Percentiles rank a stretch among this genome's conserved stretches.
These are phyloP conservation scores for Anguilla obscura DNA, from an alignment of 2,797 vertebrate species.

Conservation along the genomic window DNA sequence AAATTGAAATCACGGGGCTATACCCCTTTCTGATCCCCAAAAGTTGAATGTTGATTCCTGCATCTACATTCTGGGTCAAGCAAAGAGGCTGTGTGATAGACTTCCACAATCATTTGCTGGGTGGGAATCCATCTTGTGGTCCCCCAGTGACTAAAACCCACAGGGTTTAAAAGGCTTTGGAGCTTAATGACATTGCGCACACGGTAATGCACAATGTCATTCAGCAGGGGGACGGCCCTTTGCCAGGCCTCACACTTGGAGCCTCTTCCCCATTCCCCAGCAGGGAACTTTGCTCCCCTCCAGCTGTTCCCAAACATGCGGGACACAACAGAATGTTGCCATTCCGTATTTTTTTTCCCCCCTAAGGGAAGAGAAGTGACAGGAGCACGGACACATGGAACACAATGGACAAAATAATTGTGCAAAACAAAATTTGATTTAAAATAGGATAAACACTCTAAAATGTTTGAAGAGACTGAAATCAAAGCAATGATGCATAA, in stretches of 20 bases:
- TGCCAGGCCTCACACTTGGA: background rate
- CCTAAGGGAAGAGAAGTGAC: background rate
- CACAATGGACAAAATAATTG: slow-evolving; percentile 32
- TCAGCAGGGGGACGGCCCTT: background rate
- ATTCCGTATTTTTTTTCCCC: background rate
- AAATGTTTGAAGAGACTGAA: background rate
- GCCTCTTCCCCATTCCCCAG: background rate
- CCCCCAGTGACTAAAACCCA: slow-evolving; percentile 26
- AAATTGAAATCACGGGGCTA: background rate
- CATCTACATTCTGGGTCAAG: background rate
- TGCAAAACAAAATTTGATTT: slow-evolving; percentile 38
- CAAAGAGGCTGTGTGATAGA: background rate
- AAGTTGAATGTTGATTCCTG: background rate
- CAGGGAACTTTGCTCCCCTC: slow-evolving; percentile 2
- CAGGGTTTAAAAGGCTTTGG: slow-evolving; percentile 22
- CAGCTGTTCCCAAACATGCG: background rate
- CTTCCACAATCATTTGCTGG: slow-evolving; percentile 12
- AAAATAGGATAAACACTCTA: slow-evolving; percentile 1
- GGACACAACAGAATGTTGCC: background rate
- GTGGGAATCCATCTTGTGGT: background rate
- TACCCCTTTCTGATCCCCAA: background rate
- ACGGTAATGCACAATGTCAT: background rate
- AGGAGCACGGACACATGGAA: slow-evolving; percentile 13
- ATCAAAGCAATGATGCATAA: slow-evolving; percentile 25
- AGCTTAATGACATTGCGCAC: background rate